Percentiles rank a stretch among this genome's conserved stretches.
Conservation (phyloP, 2,888 invertebrate genomes). For the Pogonocherus hispidulus region DNA sequence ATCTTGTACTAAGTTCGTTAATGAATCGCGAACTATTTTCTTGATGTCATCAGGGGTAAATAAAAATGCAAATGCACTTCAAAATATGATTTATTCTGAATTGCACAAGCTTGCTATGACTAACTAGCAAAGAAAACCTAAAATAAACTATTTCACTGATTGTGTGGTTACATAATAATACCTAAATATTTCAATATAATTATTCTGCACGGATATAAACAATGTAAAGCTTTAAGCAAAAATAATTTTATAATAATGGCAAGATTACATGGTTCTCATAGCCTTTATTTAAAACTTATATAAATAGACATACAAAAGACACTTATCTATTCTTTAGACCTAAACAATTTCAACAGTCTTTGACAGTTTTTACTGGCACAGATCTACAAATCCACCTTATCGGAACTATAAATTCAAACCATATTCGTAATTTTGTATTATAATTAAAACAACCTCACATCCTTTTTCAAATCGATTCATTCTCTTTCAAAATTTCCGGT, state of each 20-base stretch:
- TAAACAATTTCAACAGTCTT: constrained; percentile 55
- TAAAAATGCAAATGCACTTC: too few species aligned
- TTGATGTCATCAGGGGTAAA: too few species aligned
- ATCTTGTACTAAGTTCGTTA: too few species aligned
- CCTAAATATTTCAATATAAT: constrained; percentile 19
- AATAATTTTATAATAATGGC: constrained; percentile 44
- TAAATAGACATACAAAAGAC: constrained; percentile 31
- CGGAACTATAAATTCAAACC: constrained; percentile 36
- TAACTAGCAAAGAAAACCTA: constrained; percentile 20
- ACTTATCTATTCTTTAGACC: constrained; percentile 30
- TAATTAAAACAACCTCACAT: not conserved
- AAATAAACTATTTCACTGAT: constrained; percentile 31
- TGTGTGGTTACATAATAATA: constrained; percentile 46
- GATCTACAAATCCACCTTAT: constrained; percentile 52
- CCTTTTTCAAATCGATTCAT: too few species aligned
- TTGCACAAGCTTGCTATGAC: constrained; percentile 51
- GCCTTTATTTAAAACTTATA: constrained; percentile 16
- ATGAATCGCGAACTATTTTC: too few species aligned
- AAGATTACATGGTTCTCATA: constrained; percentile 38
- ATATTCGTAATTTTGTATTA: not conserved
- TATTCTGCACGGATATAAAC: constrained; percentile 25
- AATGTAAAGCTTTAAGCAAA: constrained; percentile 40
- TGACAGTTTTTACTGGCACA: constrained; percentile 59
- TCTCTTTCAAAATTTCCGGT: constrained; percentile 36
- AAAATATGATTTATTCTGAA: constrained; percentile 36